A percentile compares a stretch with the other conserved stretches of the same genome.
Conservation (phyloP, 2,113 vertebrate genomes). For the Perccottus glenii region DNA sequence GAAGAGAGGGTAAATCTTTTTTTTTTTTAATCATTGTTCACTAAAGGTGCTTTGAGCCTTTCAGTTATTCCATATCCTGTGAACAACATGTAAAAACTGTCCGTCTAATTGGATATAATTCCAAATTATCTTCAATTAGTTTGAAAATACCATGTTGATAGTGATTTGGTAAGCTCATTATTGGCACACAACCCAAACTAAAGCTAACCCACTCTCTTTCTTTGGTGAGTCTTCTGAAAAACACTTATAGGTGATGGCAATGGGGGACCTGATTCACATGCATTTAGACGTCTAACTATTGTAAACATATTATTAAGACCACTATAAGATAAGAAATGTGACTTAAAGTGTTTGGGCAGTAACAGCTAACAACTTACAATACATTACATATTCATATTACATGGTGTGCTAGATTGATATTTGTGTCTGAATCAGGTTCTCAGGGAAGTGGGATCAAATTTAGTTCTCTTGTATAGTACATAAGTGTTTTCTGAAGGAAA, state of each 20-base stretch:
- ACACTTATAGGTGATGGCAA: conserved; percentile 35
- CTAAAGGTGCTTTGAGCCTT: conserved; percentile 31
- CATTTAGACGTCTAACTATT: conserved; percentile 11
- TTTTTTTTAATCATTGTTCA: conserved; percentile 40
- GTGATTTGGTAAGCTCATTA: conserved; percentile 36
- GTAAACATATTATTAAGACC: too few species aligned
- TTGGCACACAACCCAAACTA: conserved; percentile 33
- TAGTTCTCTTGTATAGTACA: conserved; percentile 28
- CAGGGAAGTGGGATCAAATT: conserved; percentile 49
- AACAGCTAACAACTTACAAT: too few species aligned
- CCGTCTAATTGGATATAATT: conserved; percentile 52
- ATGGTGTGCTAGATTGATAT: background rate
- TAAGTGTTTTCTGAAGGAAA: conserved; percentile 21
- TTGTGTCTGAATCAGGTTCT: conserved; percentile 61
- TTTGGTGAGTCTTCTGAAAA: conserved; percentile 45
- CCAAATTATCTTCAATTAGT: conserved; percentile 56
- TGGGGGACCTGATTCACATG: conserved; percentile 56
- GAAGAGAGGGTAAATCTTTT: conserved; percentile 27
- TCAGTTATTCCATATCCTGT: conserved; percentile 30
- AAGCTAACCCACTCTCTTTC: conserved; percentile 45
- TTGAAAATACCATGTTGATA: conserved; percentile 51
- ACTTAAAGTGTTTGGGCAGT: too few species aligned
- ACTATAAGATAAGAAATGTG: too few species aligned
- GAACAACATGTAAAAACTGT: conserved; percentile 37
- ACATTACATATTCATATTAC: too few species aligned